Evolutionary conservation across 2,888 invertebrate species (phyloP).

Genomic region (Dorcus hopei): DNA sequence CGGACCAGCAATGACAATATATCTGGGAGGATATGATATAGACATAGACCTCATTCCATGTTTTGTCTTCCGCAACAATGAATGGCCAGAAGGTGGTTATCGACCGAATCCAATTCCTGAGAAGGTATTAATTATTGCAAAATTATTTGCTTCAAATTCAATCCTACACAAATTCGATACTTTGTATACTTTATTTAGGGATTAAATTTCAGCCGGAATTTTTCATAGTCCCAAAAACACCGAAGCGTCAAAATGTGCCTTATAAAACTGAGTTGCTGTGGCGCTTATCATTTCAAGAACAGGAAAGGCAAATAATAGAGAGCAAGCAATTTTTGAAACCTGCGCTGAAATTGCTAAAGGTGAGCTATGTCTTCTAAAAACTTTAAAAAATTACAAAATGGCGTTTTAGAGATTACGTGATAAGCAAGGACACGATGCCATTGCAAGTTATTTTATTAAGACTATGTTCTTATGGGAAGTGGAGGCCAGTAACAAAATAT

Average conservation of each 20-base stretch:
- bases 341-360: slow-evolving; percentile 49
- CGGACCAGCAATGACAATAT: slow-evolving; percentile 59
- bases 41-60: slow-evolving; percentile 51
- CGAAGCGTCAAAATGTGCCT: slow-evolving; percentile 34
- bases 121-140: slow-evolving; percentile 19
- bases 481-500: slow-evolving; percentile 28
- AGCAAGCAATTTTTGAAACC: slow-evolving; percentile 50
- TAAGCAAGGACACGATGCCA: slow-evolving; percentile 44
- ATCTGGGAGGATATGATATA: slow-evolving; percentile 38
- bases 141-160: not conserved
- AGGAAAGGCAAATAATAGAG: slow-evolving; percentile 53
- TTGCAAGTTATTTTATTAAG: slow-evolving; percentile 59
- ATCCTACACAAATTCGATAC: not conserved
- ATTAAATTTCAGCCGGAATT: slow-evolving; percentile 37
- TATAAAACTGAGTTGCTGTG: slow-evolving; percentile 45
- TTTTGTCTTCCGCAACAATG: slow-evolving; percentile 32
- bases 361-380: slow-evolving; percentile 15
- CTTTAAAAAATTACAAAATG: not conserved
- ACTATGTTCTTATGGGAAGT: slow-evolving; percentile 52
- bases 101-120: slow-evolving; percentile 28
- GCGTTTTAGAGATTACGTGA: slow-evolving; percentile 53
- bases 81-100: slow-evolving; percentile 43
- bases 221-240: slow-evolving; percentile 55
- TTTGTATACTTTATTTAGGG: slow-evolving; percentile 17
- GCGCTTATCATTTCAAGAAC: slow-evolving; percentile 57